Percentiles rank a stretch among this genome's conserved stretches.
These are phyloP conservation scores for Kryphioiulus occultus DNA, from an alignment of 2,888 invertebrate species.

Conservation along the genomic window DNA sequence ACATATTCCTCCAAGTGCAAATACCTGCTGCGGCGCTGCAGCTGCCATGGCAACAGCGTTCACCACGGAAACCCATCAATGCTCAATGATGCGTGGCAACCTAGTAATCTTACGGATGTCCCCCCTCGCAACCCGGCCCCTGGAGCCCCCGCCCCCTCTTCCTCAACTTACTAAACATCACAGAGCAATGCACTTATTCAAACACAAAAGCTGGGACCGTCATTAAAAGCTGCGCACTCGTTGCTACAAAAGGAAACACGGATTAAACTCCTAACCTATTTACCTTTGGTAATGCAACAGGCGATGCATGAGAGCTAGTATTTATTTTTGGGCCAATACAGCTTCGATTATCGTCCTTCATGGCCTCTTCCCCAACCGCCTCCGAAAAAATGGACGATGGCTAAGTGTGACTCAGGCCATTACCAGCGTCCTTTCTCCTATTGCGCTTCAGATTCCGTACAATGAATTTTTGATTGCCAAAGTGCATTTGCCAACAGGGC, in stretches of 20 bases:
- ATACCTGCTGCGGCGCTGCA: conserved; percentile 47
- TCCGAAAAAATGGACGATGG: background rate
- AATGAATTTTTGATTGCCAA: background rate
- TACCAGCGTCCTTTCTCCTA: background rate
- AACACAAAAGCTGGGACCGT: conserved; percentile 42
- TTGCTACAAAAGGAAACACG: conserved; percentile 34
- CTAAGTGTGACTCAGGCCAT: background rate
- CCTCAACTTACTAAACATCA: conserved; percentile 32
- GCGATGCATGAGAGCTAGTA: conserved; percentile 17
- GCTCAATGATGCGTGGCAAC: conserved; percentile 50
- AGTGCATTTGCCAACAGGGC: background rate
- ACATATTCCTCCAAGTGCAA: conserved; percentile 49
- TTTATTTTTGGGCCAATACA: background rate
- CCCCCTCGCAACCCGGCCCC: background rate
- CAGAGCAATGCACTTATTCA: conserved; percentile 43
- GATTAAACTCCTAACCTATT: conserved; percentile 35
- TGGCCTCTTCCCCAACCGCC: background rate
- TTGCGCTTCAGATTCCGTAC: background rate
- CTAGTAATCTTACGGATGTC: conserved; percentile 47
- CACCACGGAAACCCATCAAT: conserved; percentile 52
- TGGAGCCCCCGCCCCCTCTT: conserved; percentile 40
- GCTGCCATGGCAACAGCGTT: conserved; percentile 49
- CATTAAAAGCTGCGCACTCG: conserved; percentile 37
- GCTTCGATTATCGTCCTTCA: background rate
- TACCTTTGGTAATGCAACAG: conserved; percentile 37